A percentile compares a stretch with the other conserved stretches of the same genome.
These are phyloP conservation scores for Cancer borealis DNA, from an alignment of 2,888 invertebrate genomes.

Conservation along the genomic window DNA sequence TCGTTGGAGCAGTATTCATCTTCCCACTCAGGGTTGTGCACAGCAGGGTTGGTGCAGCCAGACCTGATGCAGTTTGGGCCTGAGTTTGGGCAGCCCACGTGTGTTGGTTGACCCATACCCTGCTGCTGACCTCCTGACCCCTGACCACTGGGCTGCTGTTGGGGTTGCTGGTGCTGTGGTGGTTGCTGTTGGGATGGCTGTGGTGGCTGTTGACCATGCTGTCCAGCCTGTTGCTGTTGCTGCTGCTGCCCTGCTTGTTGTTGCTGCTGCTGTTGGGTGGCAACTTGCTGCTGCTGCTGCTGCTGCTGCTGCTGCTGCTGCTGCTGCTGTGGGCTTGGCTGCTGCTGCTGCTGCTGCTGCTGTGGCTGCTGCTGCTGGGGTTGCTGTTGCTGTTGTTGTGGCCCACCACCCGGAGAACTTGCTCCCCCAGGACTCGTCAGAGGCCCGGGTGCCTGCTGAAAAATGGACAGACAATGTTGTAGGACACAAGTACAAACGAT, in stretches of 20 bases:
- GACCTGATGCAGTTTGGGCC: constrained; percentile 87
- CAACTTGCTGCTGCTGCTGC: constrained; percentile 70
- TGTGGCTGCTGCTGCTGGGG: constrained; percentile 71
- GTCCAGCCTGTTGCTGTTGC: constrained; percentile 67
- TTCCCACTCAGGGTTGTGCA: constrained; percentile 96
- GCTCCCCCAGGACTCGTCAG: constrained; percentile 71
- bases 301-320: constrained; percentile 65
- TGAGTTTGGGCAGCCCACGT: constrained; percentile 69
- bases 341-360: constrained; percentile 66
- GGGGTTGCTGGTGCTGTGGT: constrained; percentile 67
- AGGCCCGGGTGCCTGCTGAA: constrained; percentile 69
- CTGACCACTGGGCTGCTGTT: constrained; percentile 62
- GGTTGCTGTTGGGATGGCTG: constrained; percentile 55
- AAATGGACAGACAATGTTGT: background rate
- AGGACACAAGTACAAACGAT: background rate
- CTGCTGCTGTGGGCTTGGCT: constrained; percentile 67
- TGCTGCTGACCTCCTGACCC: constrained; percentile 64
- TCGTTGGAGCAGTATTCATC: constrained; percentile 98
- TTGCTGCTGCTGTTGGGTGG: constrained; percentile 69
- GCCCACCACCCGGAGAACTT: constrained; percentile 68
- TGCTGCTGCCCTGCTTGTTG: constrained; percentile 69
- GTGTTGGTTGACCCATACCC: constrained; percentile 60
- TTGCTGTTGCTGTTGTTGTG: constrained; percentile 69
- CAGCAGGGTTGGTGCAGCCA: constrained; percentile 94
- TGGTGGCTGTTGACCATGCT: constrained; percentile 64